Conservation (phyloP, 2,113 vertebrate genomes). For the Heterotilapia buettikoferi region DNA sequence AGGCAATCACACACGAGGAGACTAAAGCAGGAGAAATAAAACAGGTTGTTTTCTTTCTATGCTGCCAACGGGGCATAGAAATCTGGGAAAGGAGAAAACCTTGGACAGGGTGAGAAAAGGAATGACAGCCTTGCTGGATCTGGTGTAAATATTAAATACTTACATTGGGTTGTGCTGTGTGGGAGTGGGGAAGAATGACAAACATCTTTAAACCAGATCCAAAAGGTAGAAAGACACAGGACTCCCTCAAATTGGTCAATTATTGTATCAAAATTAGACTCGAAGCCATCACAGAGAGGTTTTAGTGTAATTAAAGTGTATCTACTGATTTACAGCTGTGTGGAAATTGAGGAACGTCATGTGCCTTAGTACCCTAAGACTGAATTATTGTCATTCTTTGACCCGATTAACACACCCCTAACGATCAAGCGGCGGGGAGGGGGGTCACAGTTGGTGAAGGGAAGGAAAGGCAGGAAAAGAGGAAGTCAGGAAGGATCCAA, state of each 20-base stretch:
- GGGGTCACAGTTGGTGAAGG: conserved; percentile 36
- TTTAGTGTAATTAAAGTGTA: background rate
- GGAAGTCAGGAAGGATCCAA: conserved; percentile 63
- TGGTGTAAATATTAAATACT: conserved; percentile 32
- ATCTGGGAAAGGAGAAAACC: conserved; percentile 43
- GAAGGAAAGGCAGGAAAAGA: conserved; percentile 54
- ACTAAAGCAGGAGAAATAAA: conserved; percentile 45
- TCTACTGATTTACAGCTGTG: background rate
- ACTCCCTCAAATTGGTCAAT: background rate
- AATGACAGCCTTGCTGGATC: conserved; percentile 62
- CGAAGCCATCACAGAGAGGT: background rate
- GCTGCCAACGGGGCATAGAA: conserved; percentile 71
- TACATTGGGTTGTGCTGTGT: background rate
- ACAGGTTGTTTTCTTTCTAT: conserved; percentile 71
- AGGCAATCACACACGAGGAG: conserved; percentile 58
- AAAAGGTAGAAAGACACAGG: conserved; percentile 60
- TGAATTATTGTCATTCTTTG: conserved; percentile 62
- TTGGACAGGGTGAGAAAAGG: conserved; percentile 56
- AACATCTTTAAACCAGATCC: conserved; percentile 41
- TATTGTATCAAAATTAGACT: background rate
- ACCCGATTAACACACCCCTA: conserved; percentile 38
- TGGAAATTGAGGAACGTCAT: background rate
- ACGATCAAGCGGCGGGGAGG: conserved; percentile 9
- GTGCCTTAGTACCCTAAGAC: conserved; percentile 56
- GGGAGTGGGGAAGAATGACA: background rate